Conservation (phyloP, 2,888 invertebrate genomes). For the Aleiodes alternator region DNA sequence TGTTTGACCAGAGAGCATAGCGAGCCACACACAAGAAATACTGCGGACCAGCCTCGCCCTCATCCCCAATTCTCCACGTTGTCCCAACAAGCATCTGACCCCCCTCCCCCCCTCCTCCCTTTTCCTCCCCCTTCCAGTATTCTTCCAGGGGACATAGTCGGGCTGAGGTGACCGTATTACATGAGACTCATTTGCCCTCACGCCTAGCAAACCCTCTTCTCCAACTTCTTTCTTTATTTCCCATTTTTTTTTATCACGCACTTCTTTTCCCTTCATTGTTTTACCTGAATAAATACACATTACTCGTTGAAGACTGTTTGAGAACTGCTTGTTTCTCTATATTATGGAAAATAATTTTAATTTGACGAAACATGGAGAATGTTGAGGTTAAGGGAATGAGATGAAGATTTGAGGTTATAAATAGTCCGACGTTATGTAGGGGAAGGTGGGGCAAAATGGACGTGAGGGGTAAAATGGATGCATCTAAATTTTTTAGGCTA, state of each 20-base stretch:
- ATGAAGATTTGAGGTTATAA: too few species aligned
- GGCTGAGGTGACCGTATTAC: conserved; percentile 53
- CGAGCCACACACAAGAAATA: conserved; percentile 70
- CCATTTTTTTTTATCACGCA: conserved; percentile 31
- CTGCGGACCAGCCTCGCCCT: conserved; percentile 58
- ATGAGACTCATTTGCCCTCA: conserved; percentile 59
- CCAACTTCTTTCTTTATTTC: conserved; percentile 61
- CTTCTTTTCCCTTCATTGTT: neutral
- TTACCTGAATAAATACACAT: neutral
- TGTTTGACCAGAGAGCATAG: conserved; percentile 73
- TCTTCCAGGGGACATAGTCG: conserved; percentile 29
- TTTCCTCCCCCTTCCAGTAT: neutral
- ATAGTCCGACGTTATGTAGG: too few species aligned
- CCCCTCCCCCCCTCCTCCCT: neutral
- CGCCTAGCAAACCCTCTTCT: conserved; percentile 39
- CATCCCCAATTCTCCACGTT: conserved; percentile 40
- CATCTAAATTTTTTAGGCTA: too few species aligned
- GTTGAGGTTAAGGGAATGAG: too few species aligned
- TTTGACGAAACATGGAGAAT: too few species aligned
- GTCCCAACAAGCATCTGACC: conserved; percentile 37
- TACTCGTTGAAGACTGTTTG: too few species aligned
- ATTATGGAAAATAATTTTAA: too few species aligned
- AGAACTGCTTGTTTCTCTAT: too few species aligned
- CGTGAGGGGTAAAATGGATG: too few species aligned
- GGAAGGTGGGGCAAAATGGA: too few species aligned